Conservation (phyloP, 2,113 vertebrate genomes). For the Pseudorasbora parva region DNA sequence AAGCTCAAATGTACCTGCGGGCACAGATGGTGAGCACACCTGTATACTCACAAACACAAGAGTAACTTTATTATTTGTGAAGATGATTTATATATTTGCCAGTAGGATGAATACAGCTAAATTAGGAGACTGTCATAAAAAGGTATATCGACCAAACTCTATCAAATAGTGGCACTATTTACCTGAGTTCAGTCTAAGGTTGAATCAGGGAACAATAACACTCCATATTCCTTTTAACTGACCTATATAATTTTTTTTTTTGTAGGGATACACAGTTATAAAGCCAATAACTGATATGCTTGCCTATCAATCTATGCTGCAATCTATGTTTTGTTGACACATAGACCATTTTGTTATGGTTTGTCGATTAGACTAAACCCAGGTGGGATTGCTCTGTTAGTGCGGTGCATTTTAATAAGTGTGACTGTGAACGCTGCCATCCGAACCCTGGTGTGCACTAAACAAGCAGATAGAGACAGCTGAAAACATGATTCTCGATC, state of each 20-base stretch:
- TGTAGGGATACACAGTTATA: not conserved
- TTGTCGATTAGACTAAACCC: too few relatives aligned
- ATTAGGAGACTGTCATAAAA: not conserved
- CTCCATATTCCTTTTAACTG: not conserved
- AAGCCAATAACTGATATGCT: not conserved
- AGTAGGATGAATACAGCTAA: not conserved
- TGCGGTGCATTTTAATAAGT: too few relatives aligned
- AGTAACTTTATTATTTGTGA: not conserved
- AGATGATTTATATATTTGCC: not conserved
- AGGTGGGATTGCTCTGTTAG: too few relatives aligned
- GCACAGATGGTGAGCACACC: conserved; percentile 92
- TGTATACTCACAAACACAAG: conserved; percentile 16
- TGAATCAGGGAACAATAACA: not conserved
- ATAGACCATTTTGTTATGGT: too few relatives aligned
- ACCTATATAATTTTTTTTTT: not conserved
- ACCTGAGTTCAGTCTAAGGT: not conserved
- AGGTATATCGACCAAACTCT: not conserved
- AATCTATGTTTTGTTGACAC: too few relatives aligned
- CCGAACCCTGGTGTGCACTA: too few relatives aligned
- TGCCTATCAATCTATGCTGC: not conserved
- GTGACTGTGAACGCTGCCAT: too few relatives aligned
- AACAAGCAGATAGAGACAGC: too few relatives aligned
- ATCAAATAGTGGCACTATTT: not conserved
- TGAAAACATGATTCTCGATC: too few relatives aligned
- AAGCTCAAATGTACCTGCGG: conserved; percentile 98